These are phyloP conservation scores for Caenorhabditis brenneri DNA, from an alignment of 1,140 invertebrate species.

Conservation along the genomic window DNA sequence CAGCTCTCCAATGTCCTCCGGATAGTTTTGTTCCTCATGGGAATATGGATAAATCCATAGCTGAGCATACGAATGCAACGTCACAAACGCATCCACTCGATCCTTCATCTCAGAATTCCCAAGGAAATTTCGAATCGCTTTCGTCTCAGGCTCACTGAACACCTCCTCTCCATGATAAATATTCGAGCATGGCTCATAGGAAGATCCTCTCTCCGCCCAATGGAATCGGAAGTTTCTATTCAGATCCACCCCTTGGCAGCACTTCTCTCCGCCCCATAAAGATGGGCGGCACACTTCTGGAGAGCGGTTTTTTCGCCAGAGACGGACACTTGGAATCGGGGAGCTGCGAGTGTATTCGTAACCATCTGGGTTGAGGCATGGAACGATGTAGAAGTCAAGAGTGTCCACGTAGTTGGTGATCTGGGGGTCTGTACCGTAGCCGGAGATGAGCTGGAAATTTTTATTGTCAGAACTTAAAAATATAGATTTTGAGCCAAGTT, in stretches of 20 bases:
- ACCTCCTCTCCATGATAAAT: constrained; percentile 66
- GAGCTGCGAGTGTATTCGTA: constrained; percentile 76
- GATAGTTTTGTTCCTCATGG: constrained; percentile 58
- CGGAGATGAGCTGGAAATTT: constrained; percentile 61
- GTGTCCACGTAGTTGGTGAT: constrained; percentile 70
- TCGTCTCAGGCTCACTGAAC: constrained; percentile 69
- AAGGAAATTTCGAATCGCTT: constrained; percentile 60
- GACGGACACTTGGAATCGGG: constrained; percentile 57
- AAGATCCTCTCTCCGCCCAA: constrained; percentile 67
- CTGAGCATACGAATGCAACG: constrained; percentile 64
- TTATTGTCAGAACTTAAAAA: no score
- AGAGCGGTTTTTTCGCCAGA: constrained; percentile 70
- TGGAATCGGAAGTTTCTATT: constrained; percentile 71
- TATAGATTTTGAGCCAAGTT: no score
- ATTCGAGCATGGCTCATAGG: constrained; percentile 68
- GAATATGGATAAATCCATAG: constrained; percentile 64
- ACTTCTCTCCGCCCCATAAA: constrained; percentile 65
- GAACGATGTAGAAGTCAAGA: constrained; percentile 76
- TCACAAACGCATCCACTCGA: constrained; percentile 62
- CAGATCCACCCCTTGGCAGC: constrained; percentile 69
- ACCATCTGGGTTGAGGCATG: constrained; percentile 79
- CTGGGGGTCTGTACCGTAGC: constrained; percentile 69
- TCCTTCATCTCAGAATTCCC: constrained; percentile 52
- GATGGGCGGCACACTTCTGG: constrained; percentile 63
- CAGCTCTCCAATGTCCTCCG: constrained; percentile 59